phyloP scores from a whole-genome alignment of 2,888 invertebrate genomes.

The Pilophorus perplexus region DNA sequence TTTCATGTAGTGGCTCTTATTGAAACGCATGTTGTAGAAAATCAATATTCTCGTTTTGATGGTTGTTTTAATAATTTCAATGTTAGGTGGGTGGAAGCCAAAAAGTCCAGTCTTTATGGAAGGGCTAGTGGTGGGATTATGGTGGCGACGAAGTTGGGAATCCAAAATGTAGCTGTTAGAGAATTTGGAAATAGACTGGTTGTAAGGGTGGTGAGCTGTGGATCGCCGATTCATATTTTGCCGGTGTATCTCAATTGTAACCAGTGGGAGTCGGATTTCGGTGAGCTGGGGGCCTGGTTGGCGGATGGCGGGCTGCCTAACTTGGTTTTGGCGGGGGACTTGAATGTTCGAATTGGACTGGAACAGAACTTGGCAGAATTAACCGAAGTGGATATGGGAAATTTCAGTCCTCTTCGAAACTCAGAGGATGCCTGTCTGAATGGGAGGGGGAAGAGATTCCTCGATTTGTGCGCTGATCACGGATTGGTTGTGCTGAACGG shows the following conservation, averaged over 20 bases:
- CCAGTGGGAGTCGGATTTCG: slow-evolving; percentile 2
- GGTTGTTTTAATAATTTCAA: neutral
- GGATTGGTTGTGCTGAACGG: slow-evolving; percentile 39
- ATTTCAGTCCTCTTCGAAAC: neutral
- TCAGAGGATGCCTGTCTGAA: neutral
- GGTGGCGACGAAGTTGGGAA: neutral
- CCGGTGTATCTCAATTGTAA: slow-evolving; percentile 13
- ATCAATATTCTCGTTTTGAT: no score
- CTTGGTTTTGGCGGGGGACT: slow-evolving; percentile 24
- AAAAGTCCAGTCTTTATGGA: neutral
- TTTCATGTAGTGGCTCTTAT: slow-evolving; percentile 1
- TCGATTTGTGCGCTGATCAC: slow-evolving; percentile 7
- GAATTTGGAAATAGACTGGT: no score
- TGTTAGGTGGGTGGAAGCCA: slow-evolving; percentile 7
- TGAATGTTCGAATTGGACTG: slow-evolving; percentile 5
- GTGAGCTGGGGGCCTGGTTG: neutral
- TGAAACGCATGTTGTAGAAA: slow-evolving; percentile 21
- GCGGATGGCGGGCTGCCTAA: neutral
- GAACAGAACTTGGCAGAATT: slow-evolving; percentile 6
- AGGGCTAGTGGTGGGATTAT: slow-evolving; percentile 19
- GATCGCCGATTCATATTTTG: no score
- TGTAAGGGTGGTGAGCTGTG: no score
- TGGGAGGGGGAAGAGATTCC: neutral
- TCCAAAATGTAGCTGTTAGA: no score
- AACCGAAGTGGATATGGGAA: neutral